Base-by-base conservation (phyloP, 2,888 invertebrate species). In the Liodrosophila aerea region DNA sequence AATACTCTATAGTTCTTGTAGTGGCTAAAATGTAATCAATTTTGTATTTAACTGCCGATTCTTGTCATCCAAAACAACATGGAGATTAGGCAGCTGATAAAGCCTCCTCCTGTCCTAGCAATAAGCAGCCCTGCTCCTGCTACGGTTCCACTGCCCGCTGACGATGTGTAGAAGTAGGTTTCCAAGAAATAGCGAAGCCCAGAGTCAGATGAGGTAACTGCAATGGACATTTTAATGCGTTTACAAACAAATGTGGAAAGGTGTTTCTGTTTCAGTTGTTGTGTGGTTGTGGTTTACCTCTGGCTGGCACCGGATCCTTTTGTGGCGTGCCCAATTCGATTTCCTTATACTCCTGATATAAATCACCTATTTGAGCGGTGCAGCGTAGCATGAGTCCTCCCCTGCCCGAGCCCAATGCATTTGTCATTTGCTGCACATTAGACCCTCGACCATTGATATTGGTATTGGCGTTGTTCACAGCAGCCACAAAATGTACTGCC, bases 301-400 rank as follows among this genome's bases (percentile, higher is more conserved):
- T 92, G 87, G 95, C 95, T 18, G 95, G 95, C 77, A 94, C 92
- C 7, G 95, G 95, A 90, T 95, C 95, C 73, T 68, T 87, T 47
- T 93, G 93, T 63, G 93, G 93, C 51, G 93, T 92, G 65, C 93
- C 93, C 86, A 95, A 92, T 87, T 94, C 93, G 75, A 94, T 90
- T 85, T 93, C 94, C 56, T 93, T 93, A 64, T 92, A 92, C 87
- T 92, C 92, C 73, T 92, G 92, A 91, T 95, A 95, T 72, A 95
- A 92, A 56, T 93, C 92, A 64, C 92, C 92, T 77, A 95, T 92
- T 78, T 93, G 92, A 30, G 95, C 94, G 46, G 93, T 92, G 87
- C 95, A 96, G 52, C 93, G 93, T 40, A 96, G 92, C 68, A 93
- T 91, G 83, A 95, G 90, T 66, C 93, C 91, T 15, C 87, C 87